phyloP scores from a whole-genome alignment of 2,888 invertebrate genomes.

The Dasypogon diadema region DNA sequence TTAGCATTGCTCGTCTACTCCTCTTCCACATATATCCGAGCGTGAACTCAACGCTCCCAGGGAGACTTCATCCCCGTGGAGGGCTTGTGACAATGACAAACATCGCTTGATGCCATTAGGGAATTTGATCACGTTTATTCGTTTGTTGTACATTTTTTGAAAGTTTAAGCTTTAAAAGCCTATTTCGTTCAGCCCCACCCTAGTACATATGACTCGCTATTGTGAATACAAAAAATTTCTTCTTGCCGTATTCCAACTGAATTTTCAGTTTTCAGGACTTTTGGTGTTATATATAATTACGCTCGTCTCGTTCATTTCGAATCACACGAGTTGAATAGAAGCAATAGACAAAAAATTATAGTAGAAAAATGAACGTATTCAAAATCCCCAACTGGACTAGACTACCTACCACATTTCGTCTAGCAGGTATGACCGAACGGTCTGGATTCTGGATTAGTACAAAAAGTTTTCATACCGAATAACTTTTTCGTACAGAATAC shows the following conservation, averaged over 20 bases:
- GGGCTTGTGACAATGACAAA: slow-evolving; percentile 52
- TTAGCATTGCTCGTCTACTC: not conserved
- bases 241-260: not conserved
- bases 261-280: slow-evolving; percentile 21
- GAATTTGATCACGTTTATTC: slow-evolving; percentile 54
- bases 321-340: slow-evolving; percentile 2
- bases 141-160: slow-evolving; percentile 48
- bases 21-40: not conserved
- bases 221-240: slow-evolving; percentile 15
- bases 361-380: not conserved
- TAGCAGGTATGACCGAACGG: no score
- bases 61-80: slow-evolving; percentile 1
- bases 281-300: not conserved
- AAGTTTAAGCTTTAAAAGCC: slow-evolving; percentile 27
- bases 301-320: not conserved
- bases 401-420: no score
- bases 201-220: not conserved
- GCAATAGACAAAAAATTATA: not conserved
- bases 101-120: slow-evolving; percentile 47
- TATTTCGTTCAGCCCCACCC: slow-evolving; percentile 9
- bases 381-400: slow-evolving; percentile 1
- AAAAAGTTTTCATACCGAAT: no score
- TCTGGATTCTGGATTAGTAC: no score
- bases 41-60: slow-evolving; percentile 25
- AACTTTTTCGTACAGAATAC: no score